Percentiles rank a stretch among this genome's conserved stretches.
Evolutionary conservation across 2,113 vertebrate species (phyloP).

Genomic region (Odontesthes bonariensis): DNA sequence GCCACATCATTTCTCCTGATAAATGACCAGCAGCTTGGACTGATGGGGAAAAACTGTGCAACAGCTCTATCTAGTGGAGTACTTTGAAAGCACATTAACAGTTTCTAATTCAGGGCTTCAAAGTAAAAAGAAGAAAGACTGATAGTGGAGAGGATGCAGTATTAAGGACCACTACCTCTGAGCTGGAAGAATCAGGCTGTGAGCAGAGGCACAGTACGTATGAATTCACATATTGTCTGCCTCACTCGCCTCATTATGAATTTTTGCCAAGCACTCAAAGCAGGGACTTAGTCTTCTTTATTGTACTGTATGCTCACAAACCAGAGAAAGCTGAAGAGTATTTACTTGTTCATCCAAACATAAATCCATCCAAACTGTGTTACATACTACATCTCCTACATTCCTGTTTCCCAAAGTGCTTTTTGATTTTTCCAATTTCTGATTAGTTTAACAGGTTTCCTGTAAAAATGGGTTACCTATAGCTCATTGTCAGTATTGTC

Average conservation of each 20-base stretch:
- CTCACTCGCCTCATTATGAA: constrained; percentile 53
- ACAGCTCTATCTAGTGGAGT: constrained; percentile 62
- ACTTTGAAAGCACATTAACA: background rate
- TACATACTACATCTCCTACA: background rate
- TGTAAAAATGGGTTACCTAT: no score
- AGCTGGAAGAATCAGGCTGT: constrained; percentile 12
- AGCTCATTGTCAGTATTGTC: no score
- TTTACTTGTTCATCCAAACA: no score
- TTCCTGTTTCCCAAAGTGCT: no score
- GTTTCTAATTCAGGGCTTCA: background rate
- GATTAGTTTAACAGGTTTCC: no score
- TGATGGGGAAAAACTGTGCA: constrained; percentile 28
- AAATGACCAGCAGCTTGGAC: background rate
- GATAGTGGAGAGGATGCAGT: background rate
- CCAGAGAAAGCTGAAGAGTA: constrained; percentile 1
- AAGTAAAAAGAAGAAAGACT: background rate
- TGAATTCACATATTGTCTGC: constrained; percentile 61
- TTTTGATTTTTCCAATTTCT: no score
- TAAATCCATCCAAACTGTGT: background rate
- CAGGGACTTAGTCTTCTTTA: constrained; percentile 25
- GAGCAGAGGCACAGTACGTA: constrained; percentile 15
- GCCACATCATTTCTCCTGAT: background rate
- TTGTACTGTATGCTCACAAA: constrained; percentile 30
- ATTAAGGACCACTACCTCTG: constrained; percentile 11
- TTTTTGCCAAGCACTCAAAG: constrained; percentile 41